Conservation (phyloP, 2,113 vertebrate genomes). For the Atrichornis clamosus region DNA sequence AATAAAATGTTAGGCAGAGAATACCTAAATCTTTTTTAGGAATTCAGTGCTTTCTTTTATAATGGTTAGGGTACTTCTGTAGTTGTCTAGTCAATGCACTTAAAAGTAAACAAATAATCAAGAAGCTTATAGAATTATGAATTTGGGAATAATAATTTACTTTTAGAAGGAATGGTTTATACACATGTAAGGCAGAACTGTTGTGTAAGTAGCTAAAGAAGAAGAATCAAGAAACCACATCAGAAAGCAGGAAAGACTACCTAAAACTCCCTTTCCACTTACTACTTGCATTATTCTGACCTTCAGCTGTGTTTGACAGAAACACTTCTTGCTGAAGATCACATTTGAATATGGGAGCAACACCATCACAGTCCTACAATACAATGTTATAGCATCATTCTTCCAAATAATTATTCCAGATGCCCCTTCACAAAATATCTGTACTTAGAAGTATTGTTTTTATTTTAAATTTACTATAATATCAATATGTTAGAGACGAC, state of each 20-base stretch:
- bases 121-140: neutral
- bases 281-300: neutral
- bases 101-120: neutral
- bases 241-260: neutral
- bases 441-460: neutral
- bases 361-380: neutral
- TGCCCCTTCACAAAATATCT: neutral
- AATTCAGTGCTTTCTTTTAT: neutral
- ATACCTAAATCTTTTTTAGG: neutral
- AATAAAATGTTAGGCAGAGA: neutral
- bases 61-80: neutral
- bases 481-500: constrained; percentile 26
- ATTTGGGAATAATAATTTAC: neutral
- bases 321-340: neutral
- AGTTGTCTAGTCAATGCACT: neutral
- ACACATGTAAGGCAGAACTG: neutral
- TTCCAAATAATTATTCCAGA: neutral
- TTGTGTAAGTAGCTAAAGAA: neutral
- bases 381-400: neutral
- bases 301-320: neutral
- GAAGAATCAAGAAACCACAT: neutral
- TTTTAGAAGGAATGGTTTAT: neutral
- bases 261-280: neutral
- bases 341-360: neutral
- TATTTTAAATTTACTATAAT: neutral